These are phyloP conservation scores for Anthopleura sola DNA, from an alignment of 64 coral and sea anemone species.

Conservation along the genomic window DNA sequence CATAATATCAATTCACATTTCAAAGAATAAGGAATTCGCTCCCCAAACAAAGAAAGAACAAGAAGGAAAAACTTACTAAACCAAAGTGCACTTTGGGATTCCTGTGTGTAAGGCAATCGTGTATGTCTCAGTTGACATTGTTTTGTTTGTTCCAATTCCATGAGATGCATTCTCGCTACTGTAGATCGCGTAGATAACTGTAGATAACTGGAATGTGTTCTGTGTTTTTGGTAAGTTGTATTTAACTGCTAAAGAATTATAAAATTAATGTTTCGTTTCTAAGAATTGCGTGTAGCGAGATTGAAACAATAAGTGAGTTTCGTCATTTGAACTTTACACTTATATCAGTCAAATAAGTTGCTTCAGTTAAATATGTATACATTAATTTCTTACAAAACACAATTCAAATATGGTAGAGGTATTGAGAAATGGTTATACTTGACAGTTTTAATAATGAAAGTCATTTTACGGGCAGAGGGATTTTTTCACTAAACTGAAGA, in stretches of 20 bases:
- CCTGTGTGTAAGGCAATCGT: not conserved
- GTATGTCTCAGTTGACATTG: no score
- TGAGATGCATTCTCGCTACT: not conserved
- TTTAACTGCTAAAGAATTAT: not conserved
- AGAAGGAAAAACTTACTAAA: not conserved
- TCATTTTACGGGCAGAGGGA: no score
- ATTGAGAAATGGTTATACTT: no score
- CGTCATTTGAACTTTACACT: not conserved
- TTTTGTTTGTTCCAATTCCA: not conserved
- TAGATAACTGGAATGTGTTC: not conserved
- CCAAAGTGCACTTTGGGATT: not conserved
- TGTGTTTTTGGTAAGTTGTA: not conserved
- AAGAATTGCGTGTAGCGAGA: not conserved
- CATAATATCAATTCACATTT: no score
- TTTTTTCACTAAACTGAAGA: no score
- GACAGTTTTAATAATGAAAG: no score
- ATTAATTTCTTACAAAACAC: not conserved
- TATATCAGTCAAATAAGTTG: not conserved
- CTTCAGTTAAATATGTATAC: not conserved
- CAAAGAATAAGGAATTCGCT: no score
- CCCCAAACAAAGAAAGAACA: not conserved
- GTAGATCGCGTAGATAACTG: not conserved
- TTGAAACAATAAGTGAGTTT: not conserved
- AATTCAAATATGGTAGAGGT: not conserved
- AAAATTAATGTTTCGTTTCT: not conserved